Evolutionary conservation across 2,797 vertebrate genomes (phyloP), one percentile per base, ranked within the genome.

Genomic region (Austrolebias charrua): DNA sequence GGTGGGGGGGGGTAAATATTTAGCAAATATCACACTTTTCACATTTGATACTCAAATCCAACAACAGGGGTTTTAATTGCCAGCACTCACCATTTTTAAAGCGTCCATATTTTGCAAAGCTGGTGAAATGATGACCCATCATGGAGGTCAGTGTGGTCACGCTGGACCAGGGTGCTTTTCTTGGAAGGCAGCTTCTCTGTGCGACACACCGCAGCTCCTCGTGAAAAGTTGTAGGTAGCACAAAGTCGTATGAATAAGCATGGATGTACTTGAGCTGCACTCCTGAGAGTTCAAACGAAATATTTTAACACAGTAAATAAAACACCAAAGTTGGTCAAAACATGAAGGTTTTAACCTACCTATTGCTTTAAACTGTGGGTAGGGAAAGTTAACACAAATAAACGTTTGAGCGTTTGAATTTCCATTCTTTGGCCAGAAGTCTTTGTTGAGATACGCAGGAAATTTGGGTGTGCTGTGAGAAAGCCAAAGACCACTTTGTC

Each of bases 381-480:
- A 81, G 4, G 65, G 3, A 28, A 67, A 88, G 14, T 79, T 82
- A 35, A 84, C 66, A 56, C 87, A 89, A 48, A 89, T 40, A 9
- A 88, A 88, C 0, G 54, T 76, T 66, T 89, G 87, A 53, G 54
- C 84, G n/a, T 85, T 76, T 1, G 1, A 0, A 0, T 29, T 78
- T 63, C 80, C 87, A 10, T 10, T 85, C 0, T 2, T 0, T 13
- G 83, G 81, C 86, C 86, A 89, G 75, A 89, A 86, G 12, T 49
- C 0, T 51, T 50, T 35, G 0, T 0, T 63, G 0, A 0, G 19
- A 57, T 73, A 55, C 28, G 0, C 1, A 53, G 87, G 86, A 42
- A 88, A 85, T 40, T 8, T 65, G 50, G 86, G 87, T 50, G 84
- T 86, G 16, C 75, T 86, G 72, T 89, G 87, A 66, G 86, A 81